Evolutionary conservation across 2,113 vertebrate genomes (phyloP).

Genomic region (Poeciliopsis prolifica): DNA sequence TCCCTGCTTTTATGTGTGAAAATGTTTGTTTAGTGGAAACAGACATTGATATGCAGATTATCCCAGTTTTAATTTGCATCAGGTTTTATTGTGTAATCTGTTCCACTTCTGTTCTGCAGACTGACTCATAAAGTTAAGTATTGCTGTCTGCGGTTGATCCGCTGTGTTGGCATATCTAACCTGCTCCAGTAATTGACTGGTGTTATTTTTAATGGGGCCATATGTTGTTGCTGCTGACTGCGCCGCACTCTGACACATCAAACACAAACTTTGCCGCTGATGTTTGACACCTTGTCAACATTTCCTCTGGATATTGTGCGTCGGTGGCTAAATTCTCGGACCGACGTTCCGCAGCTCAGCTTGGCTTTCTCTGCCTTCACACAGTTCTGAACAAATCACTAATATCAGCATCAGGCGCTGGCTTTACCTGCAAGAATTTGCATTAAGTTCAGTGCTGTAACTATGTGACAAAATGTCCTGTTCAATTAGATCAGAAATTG

Average conservation of each 20-base stretch:
- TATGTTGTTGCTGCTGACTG: slow-evolving; percentile 71
- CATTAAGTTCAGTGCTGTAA: background rate
- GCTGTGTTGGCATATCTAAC: slow-evolving; percentile 61
- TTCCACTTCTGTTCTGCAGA: slow-evolving; percentile 12
- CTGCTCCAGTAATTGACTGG: slow-evolving; percentile 63
- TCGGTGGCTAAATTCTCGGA: slow-evolving; percentile 10
- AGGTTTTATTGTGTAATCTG: slow-evolving; percentile 19
- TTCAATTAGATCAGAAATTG: too few species aligned
- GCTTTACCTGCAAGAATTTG: background rate
- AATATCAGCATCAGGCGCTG: background rate
- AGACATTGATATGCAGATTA: background rate
- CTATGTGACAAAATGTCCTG: background rate
- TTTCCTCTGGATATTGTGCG: slow-evolving; percentile 37
- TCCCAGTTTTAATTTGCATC: background rate
- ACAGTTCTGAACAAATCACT: background rate
- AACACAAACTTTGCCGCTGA: slow-evolving; percentile 26
- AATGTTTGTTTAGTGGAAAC: background rate
- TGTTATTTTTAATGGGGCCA: slow-evolving; percentile 71
- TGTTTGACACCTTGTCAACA: slow-evolving; percentile 60
- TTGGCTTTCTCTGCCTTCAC: slow-evolving; percentile 11
- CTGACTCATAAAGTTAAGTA: slow-evolving; percentile 46
- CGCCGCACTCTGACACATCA: slow-evolving; percentile 38
- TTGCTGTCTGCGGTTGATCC: slow-evolving; percentile 16
- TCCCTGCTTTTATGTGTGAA: background rate
- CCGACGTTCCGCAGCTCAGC: slow-evolving; percentile 9